Conservation (phyloP, 2,113 vertebrate species). For the Amazona vittata region DNA sequence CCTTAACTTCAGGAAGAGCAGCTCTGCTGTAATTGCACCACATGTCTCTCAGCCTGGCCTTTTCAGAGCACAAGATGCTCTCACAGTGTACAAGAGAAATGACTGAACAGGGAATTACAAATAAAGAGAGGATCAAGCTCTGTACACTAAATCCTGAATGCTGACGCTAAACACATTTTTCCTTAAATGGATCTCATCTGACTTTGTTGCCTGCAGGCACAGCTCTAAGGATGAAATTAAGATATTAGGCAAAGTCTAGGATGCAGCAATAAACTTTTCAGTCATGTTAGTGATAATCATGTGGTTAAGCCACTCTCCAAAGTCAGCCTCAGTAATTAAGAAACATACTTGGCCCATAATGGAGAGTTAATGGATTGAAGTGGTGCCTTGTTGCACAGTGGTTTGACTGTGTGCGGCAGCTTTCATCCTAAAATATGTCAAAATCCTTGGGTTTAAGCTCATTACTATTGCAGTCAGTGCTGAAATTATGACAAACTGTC, state of each 20-base stretch:
- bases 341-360: not conserved
- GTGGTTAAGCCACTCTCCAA: not conserved
- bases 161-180: not conserved
- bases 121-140: not conserved
- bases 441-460: not conserved
- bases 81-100: not conserved
- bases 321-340: constrained; percentile 21
- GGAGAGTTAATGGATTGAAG: constrained; percentile 42
- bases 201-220: not conserved
- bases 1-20: not conserved
- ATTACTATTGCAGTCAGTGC: not conserved
- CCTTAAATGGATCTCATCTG: constrained; percentile 21
- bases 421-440: constrained; percentile 5
- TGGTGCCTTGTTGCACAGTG: not conserved
- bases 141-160: not conserved
- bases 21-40: not conserved
- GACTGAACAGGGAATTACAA: constrained; percentile 11
- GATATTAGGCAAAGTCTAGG: constrained; percentile 3
- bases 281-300: not conserved
- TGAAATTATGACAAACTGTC: not conserved
- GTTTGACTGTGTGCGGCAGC: not conserved
- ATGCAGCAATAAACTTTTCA: not conserved
- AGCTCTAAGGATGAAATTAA: constrained; percentile 12
- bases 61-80: not conserved
- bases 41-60: not conserved